Base-by-base conservation (phyloP, 2,797 vertebrate species). In the Sciaenops ocellatus region DNA sequence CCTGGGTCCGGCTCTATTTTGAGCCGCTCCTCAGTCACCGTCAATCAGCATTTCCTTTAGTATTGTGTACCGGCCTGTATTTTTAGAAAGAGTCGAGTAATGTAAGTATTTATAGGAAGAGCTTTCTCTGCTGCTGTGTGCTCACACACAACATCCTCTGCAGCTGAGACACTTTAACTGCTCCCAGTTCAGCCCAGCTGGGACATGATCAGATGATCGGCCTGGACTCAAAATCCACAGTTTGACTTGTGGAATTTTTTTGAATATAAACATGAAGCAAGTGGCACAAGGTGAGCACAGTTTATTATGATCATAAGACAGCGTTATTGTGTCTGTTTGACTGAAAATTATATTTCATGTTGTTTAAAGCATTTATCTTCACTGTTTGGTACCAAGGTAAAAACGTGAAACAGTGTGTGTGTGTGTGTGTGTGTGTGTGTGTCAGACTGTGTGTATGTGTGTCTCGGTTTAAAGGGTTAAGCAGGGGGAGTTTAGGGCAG, bases 401-500 rank as follows among this genome's bases (percentile, higher is more conserved):
- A 51, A 63, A 56, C 48, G 54, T 41, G 48, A 62, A 55, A 15
- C 38, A 3, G 4, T 22, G 8, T 41, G 73, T 47, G 76, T 55
- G 52, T 46, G 51, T 44, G 50, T 55, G 52, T 71, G 42, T 71
- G 76, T 71, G 42, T 71, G 54, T 68, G 28, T 60, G 48, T 69
- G 57, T 63, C 52, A 38, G 48, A 34, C 28, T 65, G 76, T 74
- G 69, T 57, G 5, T 69, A 7, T 82, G 66, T 79, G 89, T 84
- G 79, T 85, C 69, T 83, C 76, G 70, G 89, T 89, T 91, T 91
- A 93, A 95, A 93, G 94, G 93, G 95, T 95, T 94, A 96, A 95
- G 90, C 83, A 79, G 91, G 93, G 94, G 95, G 93, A 92, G 93
- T 89, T 93, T 83, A 93, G 94, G 94, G 94, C 89, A 89, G 94